Percentiles rank a stretch among this genome's conserved stretches.
These are phyloP conservation scores for Crotalus helleri DNA, from an alignment of 2,113 vertebrate genomes.

Conservation along the genomic window DNA sequence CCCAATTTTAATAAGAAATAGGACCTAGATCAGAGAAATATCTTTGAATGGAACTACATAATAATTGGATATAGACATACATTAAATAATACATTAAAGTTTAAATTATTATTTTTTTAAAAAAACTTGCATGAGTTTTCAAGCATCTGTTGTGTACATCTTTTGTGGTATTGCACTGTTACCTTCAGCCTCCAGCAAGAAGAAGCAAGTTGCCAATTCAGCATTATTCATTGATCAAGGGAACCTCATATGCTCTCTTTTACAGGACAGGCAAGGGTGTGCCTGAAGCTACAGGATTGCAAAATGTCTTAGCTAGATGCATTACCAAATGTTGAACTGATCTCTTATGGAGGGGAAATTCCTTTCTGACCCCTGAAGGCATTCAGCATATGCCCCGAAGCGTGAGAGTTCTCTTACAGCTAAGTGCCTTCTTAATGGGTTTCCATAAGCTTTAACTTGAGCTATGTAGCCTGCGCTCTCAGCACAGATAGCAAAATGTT, in stretches of 20 bases:
- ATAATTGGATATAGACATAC: not conserved
- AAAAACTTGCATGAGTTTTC: not conserved
- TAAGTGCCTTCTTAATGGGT: constrained; percentile 51
- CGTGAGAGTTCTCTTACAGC: constrained; percentile 44
- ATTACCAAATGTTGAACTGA: constrained; percentile 19
- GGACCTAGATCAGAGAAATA: not conserved
- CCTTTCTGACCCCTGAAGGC: constrained; percentile 59
- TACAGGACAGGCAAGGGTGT: constrained; percentile 8
- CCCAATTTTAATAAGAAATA: not conserved
- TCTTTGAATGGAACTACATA: not conserved
- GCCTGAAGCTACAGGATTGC: constrained; percentile 52
- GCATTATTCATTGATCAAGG: constrained; percentile 14
- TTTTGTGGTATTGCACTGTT: fast-evolving
- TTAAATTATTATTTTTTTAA: not conserved
- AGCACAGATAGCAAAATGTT: constrained; percentile 26
- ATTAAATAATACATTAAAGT: not conserved
- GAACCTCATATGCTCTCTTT: constrained; percentile 21
- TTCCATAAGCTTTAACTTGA: constrained; percentile 56
- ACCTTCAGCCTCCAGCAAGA: fast-evolving
- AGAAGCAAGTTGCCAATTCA: not conserved
- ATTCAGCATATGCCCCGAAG: constrained; percentile 54
- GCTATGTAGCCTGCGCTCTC: constrained; percentile 33
- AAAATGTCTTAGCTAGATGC: constrained; percentile 51
- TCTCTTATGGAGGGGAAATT: constrained; percentile 20
- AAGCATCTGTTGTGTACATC: not conserved